These are phyloP conservation scores for Phoxinus phoxinus DNA, from an alignment of 2,113 vertebrate genomes.

Conservation along the genomic window DNA sequence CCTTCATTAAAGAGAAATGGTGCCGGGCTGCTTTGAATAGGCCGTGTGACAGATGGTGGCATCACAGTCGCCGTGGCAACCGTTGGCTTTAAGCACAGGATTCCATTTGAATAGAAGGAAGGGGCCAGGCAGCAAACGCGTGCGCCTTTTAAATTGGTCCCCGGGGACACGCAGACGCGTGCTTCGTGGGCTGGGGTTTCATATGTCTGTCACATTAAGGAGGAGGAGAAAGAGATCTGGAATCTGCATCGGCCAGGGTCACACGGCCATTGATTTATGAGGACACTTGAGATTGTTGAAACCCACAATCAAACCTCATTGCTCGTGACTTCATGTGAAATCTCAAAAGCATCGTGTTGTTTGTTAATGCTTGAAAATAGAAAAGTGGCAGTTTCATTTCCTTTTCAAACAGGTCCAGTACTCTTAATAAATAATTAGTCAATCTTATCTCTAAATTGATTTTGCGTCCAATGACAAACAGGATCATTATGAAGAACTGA, in stretches of 20 bases:
- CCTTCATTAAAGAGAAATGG: conserved; percentile 13
- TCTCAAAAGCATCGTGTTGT: not conserved
- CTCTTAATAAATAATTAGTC: not conserved
- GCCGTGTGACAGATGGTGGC: conserved; percentile 63
- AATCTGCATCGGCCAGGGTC: not conserved
- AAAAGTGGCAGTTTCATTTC: not conserved
- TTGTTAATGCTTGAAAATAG: not conserved
- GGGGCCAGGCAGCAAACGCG: conserved; percentile 63
- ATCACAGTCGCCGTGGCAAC: conserved; percentile 70
- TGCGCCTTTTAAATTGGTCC: conserved; percentile 75
- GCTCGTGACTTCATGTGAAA: conserved; percentile 24
- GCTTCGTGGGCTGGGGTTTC: conserved; percentile 54
- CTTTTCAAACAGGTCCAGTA: not conserved
- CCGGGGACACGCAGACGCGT: conserved; percentile 61
- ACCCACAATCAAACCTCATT: conserved; percentile 16
- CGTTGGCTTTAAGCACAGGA: conserved; percentile 62
- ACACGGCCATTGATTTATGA: conserved; percentile 51
- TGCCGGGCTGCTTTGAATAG: conserved; percentile 36
- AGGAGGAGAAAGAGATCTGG: conserved; percentile 14
- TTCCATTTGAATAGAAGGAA: conserved; percentile 68
- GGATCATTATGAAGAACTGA: not conserved
- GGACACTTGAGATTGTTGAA: conserved; percentile 33
- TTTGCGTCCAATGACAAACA: not conserved
- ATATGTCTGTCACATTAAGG: conserved; percentile 51
- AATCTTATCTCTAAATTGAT: not conserved